Evolutionary conservation across 2,888 invertebrate genomes (phyloP), one percentile per base, ranked within the genome.

Genomic region (Tolmerus cingulatus): DNA sequence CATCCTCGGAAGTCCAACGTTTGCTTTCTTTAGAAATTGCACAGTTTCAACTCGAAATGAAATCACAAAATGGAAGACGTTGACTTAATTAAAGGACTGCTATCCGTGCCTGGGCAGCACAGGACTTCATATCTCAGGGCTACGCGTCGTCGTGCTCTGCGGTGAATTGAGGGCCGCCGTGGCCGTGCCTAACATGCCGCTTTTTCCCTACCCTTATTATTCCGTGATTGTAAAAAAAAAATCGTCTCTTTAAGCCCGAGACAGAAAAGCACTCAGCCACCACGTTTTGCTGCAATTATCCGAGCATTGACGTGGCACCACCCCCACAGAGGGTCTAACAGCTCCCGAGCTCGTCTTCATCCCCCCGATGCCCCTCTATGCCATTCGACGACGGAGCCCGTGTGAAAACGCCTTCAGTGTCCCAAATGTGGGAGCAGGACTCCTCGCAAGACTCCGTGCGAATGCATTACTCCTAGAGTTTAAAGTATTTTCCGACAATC

Each of bases 231-330:
- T 76, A 34, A 34, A 34, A 30, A 30, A 27, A 82, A 55, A 82
- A 82, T 57, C 82, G 16, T 51, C 34, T 55, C n/a, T 82, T 55
- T 57, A 81, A 55, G 81, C 51, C 30, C 46, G 55, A 82, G 82
- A 57, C 82, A 51, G 46, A 37, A 51, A 82, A 82, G 40, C 66
- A 57, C 87, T 81, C 76, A 86, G 27, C 86, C 74, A 81, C 81
- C 78, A 86, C 86, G 86, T 87, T 86, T 87, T 86, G 76, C 87
- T 74, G 23, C 87, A 57, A 74, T 87, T 86, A 87, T 86, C 76
- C 86, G 87, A 86, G 82, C 87, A 86, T 87, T 87, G 87, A 87
- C 87, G 86, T 77, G 23, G 46, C 16, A 12, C 66, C 37, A 37
- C 16, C 55, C 19, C 27, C 40, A 9, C 9, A 79, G 30, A 51